Evolutionary conservation across 2,797 vertebrate species (phyloP).

Genomic region (Enteromius argenteus): DNA sequence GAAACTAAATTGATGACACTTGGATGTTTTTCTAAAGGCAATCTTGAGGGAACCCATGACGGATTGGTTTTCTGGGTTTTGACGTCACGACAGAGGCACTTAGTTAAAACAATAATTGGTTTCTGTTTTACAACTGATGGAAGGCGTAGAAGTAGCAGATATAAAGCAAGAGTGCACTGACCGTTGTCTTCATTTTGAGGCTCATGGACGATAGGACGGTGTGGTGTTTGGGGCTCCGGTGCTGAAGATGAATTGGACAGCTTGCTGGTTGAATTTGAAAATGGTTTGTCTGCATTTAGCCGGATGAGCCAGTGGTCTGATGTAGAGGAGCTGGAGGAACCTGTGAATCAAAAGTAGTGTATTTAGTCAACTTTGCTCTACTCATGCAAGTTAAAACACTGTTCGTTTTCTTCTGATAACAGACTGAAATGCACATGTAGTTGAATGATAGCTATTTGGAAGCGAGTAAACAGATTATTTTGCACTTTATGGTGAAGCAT

Average conservation of each 20-base stretch:
- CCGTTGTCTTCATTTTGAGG: conserved; percentile 73
- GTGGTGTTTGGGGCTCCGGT: conserved; percentile 70
- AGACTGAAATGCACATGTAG: not conserved
- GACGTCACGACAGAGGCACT: not conserved
- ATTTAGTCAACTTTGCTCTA: not conserved
- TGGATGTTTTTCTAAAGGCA: not conserved
- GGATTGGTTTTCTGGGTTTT: not conserved
- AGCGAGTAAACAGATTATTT: not conserved
- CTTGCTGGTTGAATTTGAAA: conserved; percentile 71
- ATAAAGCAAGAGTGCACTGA: conserved; percentile 59
- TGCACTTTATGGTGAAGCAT: not conserved
- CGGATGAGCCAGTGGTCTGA: conserved; percentile 90
- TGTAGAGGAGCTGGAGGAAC: conserved; percentile 82
- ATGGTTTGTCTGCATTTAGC: conserved; percentile 72
- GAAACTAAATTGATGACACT: not conserved
- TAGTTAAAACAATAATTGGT: not conserved
- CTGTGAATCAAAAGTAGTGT: conserved; percentile 67
- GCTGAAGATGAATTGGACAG: conserved; percentile 67
- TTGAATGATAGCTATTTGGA: not conserved
- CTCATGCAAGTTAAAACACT: not conserved
- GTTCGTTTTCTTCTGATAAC: not conserved
- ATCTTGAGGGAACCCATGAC: not conserved
- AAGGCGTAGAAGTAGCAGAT: not conserved
- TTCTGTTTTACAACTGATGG: not conserved
- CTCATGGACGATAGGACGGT: conserved; percentile 74